Evolutionary conservation across 64 coral and sea anemone species (phyloP), one percentile per base, ranked within the genome.

Genomic region (Trachythela sp.): DNA sequence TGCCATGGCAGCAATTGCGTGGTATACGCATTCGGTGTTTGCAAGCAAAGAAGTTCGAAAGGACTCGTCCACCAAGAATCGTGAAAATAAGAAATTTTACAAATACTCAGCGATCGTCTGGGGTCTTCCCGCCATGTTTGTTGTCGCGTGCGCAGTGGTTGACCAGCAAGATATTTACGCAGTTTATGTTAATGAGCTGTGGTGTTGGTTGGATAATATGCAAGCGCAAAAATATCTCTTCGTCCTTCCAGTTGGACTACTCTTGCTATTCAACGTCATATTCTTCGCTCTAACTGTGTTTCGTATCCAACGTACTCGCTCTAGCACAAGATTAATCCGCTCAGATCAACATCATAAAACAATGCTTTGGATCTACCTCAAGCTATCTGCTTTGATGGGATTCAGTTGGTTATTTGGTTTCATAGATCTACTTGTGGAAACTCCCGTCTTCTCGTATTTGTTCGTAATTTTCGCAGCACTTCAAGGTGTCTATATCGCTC

Each of bases 1-100:
- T 41, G 83, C 75, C 36, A 90, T 90, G 88, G 84, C 38, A 27
- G 54, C 56, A 39, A 90, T 90, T 50, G 83, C 88, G 51, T 90
- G 60, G 52, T 42, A 90, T 22, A 83, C 84, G 17, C 49, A 22
- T 11, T 58, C 40, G 32, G 88, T 83, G 20, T 90, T 83, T 36
- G 3, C 3, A 2, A 2, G 24, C 24, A 59, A 59, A 59, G 3
- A 59, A 9, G 54, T n/a, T 22, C 6, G 54, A 59, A 18, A 32
- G 26, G 9, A 32, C 3, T 7, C 29, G 26, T 38, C 13, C 31
- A 2, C 24, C 3, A 77, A 77, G 17, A 18, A 32, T 17, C 4
- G 36, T 4, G 71, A 77, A 34, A 77, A 8, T 4, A 77, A 35
- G 30, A 35, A 38, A 15, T 77, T 77, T 77, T 10, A 17, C 13